These are phyloP conservation scores for Rallus crepitans DNA, from an alignment of 2,797 vertebrate genomes.

Conservation along the genomic window DNA sequence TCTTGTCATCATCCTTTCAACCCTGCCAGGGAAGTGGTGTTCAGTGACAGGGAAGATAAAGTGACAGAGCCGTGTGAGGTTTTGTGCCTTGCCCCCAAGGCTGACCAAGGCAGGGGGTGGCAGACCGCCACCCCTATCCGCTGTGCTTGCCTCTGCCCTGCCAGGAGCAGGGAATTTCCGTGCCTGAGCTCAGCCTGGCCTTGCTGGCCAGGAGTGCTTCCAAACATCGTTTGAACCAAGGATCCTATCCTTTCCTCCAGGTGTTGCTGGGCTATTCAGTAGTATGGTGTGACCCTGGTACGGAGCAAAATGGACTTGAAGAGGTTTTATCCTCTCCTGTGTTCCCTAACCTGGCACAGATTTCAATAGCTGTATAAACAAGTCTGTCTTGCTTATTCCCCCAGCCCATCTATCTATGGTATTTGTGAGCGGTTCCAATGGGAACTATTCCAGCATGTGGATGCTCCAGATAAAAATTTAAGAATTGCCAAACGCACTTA, in stretches of 20 bases:
- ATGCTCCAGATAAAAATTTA: conserved; percentile 54
- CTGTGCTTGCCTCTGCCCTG: not conserved
- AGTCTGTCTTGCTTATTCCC: conserved; percentile 47
- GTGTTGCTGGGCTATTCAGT: not conserved
- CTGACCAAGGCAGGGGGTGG: not conserved
- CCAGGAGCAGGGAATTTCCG: not conserved
- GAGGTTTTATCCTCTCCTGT: not conserved
- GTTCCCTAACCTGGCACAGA: not conserved
- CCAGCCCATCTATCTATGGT: conserved; percentile 20
- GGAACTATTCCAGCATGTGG: conserved; percentile 39
- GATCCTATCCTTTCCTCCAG: not conserved
- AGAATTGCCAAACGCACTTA: conserved; percentile 32
- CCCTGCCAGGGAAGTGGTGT: accelerated
- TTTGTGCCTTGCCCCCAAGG: not conserved
- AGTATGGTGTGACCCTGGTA: not conserved
- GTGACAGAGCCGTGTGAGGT: not conserved
- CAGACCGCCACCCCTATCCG: not conserved
- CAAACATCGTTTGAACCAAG: not conserved
- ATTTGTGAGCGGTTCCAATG: conserved; percentile 42
- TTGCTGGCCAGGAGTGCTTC: not conserved
- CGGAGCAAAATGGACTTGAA: not conserved
- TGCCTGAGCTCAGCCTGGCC: not conserved
- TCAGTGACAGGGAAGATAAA: not conserved
- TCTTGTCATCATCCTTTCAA: not conserved
- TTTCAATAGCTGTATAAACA: conserved; percentile 32